Evolutionary conservation across 2,888 invertebrate genomes (phyloP).

Genomic region (Spisula subtruncata): DNA sequence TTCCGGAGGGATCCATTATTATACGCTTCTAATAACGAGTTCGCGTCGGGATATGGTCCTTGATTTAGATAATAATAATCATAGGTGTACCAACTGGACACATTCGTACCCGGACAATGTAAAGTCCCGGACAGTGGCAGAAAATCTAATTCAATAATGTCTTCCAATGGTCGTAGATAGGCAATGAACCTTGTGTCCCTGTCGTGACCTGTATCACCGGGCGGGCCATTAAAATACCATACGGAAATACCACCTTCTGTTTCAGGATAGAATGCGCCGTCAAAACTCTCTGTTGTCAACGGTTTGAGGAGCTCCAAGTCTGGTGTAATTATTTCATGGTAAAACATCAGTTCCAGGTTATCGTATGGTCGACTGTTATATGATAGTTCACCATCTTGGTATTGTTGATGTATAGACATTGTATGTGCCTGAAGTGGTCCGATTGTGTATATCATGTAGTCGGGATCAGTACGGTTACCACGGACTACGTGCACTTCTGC

Average conservation of each 20-base stretch:
- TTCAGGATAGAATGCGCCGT: slow-evolving; percentile 55
- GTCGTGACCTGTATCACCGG: slow-evolving; percentile 55
- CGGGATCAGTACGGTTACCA: slow-evolving; percentile 60
- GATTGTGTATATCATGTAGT: slow-evolving; percentile 71
- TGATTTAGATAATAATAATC: slow-evolving; percentile 76
- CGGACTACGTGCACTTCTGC: slow-evolving; percentile 65
- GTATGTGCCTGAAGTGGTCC: slow-evolving; percentile 61
- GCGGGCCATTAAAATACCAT: slow-evolving; percentile 64
- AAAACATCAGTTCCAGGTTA: slow-evolving; percentile 57
- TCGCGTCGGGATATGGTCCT: slow-evolving; percentile 71
- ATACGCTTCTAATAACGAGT: slow-evolving; percentile 65
- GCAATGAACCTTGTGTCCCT: slow-evolving; percentile 60
- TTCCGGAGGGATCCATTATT: slow-evolving; percentile 60
- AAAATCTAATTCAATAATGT: slow-evolving; percentile 63
- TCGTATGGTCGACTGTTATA: slow-evolving; percentile 71
- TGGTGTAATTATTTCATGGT: slow-evolving; percentile 43
- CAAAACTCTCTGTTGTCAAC: slow-evolving; percentile 69
- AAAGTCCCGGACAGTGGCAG: slow-evolving; percentile 73
- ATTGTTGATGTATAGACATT: slow-evolving; percentile 41
- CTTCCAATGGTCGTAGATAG: slow-evolving; percentile 46
- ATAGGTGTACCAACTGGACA: slow-evolving; percentile 68
- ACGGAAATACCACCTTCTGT: slow-evolving; percentile 43
- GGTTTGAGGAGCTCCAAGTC: slow-evolving; percentile 59
- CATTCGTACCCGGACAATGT: slow-evolving; percentile 71
- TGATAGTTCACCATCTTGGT: slow-evolving; percentile 54